Evolutionary conservation across 2,113 vertebrate genomes (phyloP).

Genomic region (Sceloporus undulatus): DNA sequence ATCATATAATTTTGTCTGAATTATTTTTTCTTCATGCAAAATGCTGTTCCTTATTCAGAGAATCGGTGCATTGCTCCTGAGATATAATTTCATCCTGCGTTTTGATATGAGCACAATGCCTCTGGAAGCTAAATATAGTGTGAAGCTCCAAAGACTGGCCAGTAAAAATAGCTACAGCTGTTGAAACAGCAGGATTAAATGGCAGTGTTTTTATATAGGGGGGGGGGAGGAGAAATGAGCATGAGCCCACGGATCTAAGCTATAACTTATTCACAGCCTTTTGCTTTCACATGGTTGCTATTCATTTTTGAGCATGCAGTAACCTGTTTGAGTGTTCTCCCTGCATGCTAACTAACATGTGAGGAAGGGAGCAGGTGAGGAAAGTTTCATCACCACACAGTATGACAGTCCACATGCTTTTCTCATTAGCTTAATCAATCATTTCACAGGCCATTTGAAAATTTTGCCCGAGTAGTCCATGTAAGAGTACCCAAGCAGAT

Average conservation of each 20-base stretch:
- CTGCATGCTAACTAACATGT: background rate
- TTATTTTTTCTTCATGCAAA: background rate
- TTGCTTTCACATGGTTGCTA: background rate
- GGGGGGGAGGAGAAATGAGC: background rate
- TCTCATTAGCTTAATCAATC: constrained; percentile 18
- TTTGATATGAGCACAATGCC: constrained; percentile 4
- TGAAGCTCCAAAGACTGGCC: constrained; percentile 15
- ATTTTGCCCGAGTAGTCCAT: background rate
- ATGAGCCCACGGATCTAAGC: background rate
- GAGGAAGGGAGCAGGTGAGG: background rate
- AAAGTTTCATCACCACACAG: background rate
- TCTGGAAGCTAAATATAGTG: constrained; percentile 18
- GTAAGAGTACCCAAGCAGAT: background rate
- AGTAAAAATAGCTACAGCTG: constrained; percentile 33
- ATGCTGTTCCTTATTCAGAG: background rate
- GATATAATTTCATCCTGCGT: constrained; percentile 16
- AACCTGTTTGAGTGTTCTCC: background rate
- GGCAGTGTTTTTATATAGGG: constrained; percentile 2
- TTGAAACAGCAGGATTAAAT: constrained; percentile 21
- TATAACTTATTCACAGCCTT: constrained; percentile 19
- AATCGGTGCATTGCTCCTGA: constrained; percentile 1
- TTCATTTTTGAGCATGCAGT: background rate
- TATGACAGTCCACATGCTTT: background rate
- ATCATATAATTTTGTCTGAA: background rate
- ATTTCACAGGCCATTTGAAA: constrained; percentile 7